These are phyloP conservation scores for Lamproptera curius DNA, from an alignment of 2,888 invertebrate genomes.

Conservation along the genomic window DNA sequence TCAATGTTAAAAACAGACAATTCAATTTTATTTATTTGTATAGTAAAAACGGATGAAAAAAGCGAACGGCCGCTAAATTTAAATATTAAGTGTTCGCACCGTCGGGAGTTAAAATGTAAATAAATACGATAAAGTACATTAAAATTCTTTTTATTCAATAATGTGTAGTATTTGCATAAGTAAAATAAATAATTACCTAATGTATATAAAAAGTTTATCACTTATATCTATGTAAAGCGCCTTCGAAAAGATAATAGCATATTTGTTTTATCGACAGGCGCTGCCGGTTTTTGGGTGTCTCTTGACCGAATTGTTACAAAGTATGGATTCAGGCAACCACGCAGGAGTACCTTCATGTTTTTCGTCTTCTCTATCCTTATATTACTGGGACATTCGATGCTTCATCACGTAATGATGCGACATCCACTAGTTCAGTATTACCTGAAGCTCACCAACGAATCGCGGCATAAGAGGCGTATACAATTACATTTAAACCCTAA, in stretches of 20 bases:
- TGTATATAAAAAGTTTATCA: too few species aligned
- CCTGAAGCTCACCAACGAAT: constrained; percentile 84
- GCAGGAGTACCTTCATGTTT: constrained; percentile 91
- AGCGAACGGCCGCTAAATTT: too few species aligned
- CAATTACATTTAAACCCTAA: constrained; percentile 89
- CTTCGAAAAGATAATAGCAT: constrained; percentile 3
- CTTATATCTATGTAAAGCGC: background rate
- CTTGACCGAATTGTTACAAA: constrained; percentile 91
- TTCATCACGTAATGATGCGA: constrained; percentile 87
- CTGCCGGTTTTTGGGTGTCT: constrained; percentile 92
- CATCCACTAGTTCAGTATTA: constrained; percentile 92
- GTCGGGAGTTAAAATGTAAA: too few species aligned
- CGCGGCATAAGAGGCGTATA: constrained; percentile 86
- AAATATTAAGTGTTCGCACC: too few species aligned
- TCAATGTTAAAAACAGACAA: too few species aligned
- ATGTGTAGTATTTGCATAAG: too few species aligned
- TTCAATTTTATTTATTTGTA: too few species aligned
- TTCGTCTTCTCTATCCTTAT: constrained; percentile 89
- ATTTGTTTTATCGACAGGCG: constrained; percentile 73
- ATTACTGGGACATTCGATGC: constrained; percentile 85
- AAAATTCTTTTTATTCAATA: too few species aligned
- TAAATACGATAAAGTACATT: too few species aligned
- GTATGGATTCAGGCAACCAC: constrained; percentile 85
- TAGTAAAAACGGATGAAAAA: too few species aligned
- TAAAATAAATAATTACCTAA: too few species aligned